Base-by-base conservation (phyloP, 2,888 invertebrate genomes). In the Cacoxenus indagator region DNA sequence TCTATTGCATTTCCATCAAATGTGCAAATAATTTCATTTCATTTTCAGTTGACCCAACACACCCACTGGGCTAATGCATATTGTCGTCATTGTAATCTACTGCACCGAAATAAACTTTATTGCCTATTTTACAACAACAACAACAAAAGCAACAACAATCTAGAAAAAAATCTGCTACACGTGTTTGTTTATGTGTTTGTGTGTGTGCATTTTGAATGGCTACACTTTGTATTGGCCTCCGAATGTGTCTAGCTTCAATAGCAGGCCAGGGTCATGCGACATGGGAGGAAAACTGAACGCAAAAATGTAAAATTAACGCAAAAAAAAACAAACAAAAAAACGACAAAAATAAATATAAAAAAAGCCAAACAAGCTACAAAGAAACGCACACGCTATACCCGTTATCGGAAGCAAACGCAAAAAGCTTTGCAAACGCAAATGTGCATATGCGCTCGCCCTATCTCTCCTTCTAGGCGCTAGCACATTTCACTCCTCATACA, bases 261-360 rank as follows among this genome's bases (percentile, higher is more conserved):
- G 85, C 85, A 86, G 85, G 85, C 85, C 85, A 86, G 85, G 85
- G 85, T 85, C 85, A 84, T 79, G 81, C 78, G 85, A 84, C 83
- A 84, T 81, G 81, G 84, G 78, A 82, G 77, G 79, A 81, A 85
- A 84, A 84, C 81, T 77, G 82, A 75, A 76, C 78, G 77, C 74
- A 69, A 71, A 71, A 67, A 67, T 46, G 57, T 26, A 45, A 67
- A 29, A 26, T 2, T 2, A 27, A 65, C 73, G 68, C 22, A 55
- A 72, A 71, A 70, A 70, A 68, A 69, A 73, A 65, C 67, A 68
- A 70, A 37, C 11, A 24, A 22, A 61, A 43, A 24, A 37, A 29
- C 26, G n/a, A 27, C 55, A 66, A 24, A 70, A 27, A 73, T 24
- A 73, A 14, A 31, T n/a, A 31, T 6, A 71, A 73, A 71, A 74